phyloP scores from a whole-genome alignment of 2,113 vertebrate species.

The Sisor rabdophorus region DNA sequence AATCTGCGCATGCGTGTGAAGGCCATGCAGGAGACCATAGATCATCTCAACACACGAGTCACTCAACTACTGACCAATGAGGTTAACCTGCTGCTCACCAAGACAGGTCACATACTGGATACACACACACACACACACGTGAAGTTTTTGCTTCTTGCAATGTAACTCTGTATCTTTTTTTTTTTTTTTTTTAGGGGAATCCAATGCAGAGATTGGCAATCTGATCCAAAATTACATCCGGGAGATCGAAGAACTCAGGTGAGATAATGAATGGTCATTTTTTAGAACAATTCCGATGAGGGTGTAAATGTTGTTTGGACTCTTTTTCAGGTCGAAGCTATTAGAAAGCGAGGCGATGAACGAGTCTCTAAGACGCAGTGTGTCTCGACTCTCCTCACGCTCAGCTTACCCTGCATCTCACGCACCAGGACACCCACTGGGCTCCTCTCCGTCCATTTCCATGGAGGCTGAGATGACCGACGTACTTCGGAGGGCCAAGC shows the following conservation, averaged over 20 bases:
- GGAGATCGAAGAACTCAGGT: conserved; percentile 94
- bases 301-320: background rate
- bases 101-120: conserved; percentile 73
- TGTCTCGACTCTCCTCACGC: conserved; percentile 74
- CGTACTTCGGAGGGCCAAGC: conserved; percentile 83
- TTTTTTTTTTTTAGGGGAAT: conserved; percentile 75
- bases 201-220: conserved; percentile 85
- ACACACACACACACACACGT: background rate
- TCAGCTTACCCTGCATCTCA: conserved; percentile 65
- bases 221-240: conserved; percentile 95
- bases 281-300: background rate
- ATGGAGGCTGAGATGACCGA: conserved; percentile 84
- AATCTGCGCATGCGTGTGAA: conserved; percentile 86
- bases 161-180: background rate
- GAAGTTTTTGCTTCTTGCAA: background rate
- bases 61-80: conserved; percentile 91
- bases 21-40: conserved; percentile 97
- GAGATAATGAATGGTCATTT: conserved; percentile 2
- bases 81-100: conserved; percentile 83
- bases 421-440: conserved; percentile 55
- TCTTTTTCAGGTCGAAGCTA: conserved; percentile 78
- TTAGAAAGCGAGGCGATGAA: conserved; percentile 97
- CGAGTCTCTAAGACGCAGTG: conserved; percentile 83
- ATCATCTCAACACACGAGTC: conserved; percentile 86
- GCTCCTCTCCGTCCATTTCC: conserved; percentile 70